phyloP scores from a whole-genome alignment of 2,797 vertebrate genomes.

The Argya squamiceps region DNA sequence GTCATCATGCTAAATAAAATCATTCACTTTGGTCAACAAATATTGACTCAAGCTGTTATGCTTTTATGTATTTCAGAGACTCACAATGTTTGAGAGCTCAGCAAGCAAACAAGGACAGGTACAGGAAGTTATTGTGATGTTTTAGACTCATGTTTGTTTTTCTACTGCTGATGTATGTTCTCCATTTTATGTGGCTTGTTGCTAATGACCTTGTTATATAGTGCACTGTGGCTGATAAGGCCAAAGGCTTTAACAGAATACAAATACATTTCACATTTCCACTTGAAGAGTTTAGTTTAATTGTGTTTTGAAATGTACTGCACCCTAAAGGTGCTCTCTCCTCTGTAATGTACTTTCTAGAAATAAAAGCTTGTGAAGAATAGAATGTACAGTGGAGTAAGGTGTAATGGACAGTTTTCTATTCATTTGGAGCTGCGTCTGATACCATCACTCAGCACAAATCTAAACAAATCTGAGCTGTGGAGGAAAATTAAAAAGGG shows the following conservation, averaged over 20 bases:
- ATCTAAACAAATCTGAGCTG: background rate
- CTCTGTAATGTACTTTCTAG: slow-evolving; percentile 17
- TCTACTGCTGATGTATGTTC: slow-evolving; percentile 63
- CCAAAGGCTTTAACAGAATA: slow-evolving; percentile 67
- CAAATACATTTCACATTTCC: slow-evolving; percentile 72
- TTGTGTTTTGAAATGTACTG: slow-evolving; percentile 71
- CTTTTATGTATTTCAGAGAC: slow-evolving; percentile 81
- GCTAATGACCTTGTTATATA: slow-evolving; percentile 76
- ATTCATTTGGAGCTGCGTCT: background rate
- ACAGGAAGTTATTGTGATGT: slow-evolving; percentile 80
- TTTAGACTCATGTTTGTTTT: slow-evolving; percentile 77
- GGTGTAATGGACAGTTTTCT: slow-evolving; percentile 17
- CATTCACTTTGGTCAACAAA: slow-evolving; percentile 75
- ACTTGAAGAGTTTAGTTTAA: slow-evolving; percentile 77
- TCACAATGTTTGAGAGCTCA: slow-evolving; percentile 78
- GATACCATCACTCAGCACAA: background rate
- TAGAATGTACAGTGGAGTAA: background rate
- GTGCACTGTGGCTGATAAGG: slow-evolving; percentile 65
- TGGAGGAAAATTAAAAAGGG: background rate
- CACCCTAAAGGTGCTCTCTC: slow-evolving; percentile 51
- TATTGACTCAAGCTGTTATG: slow-evolving; percentile 83
- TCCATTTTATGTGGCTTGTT: slow-evolving; percentile 67
- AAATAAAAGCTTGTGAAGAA: slow-evolving; percentile 60
- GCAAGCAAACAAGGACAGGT: slow-evolving; percentile 82
- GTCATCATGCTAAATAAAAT: slow-evolving; percentile 78